phyloP scores from a whole-genome alignment of 2,113 vertebrate genomes.

The Bubo scandiacus region DNA sequence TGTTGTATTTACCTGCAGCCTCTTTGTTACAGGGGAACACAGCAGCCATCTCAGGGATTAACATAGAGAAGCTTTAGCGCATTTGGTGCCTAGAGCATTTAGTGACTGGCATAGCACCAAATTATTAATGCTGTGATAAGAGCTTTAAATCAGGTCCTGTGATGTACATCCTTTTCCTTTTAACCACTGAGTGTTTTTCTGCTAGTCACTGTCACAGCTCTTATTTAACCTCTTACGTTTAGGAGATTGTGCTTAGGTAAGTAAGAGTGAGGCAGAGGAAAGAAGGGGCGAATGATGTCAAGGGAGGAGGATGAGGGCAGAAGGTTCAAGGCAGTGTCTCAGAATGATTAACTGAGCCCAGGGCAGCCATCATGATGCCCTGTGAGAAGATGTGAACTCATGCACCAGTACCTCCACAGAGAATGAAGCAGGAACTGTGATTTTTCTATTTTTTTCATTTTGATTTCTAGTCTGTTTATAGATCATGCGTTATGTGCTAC shows the following conservation, averaged over 20 bases:
- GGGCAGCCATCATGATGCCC: background rate
- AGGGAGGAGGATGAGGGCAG: background rate
- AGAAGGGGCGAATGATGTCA: background rate
- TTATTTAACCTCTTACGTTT: background rate
- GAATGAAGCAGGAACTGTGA: background rate
- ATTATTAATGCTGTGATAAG: background rate
- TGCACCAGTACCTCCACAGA: background rate
- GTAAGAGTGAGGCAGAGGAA: background rate
- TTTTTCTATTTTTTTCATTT: background rate
- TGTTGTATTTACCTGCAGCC: background rate
- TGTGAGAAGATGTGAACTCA: background rate
- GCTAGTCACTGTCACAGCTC: background rate
- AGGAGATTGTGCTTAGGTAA: background rate
- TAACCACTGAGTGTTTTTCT: background rate
- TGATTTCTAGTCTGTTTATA: background rate
- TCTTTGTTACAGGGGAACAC: background rate
- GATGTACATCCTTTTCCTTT: background rate
- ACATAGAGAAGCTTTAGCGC: rapidly evolving
- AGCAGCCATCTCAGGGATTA: background rate
- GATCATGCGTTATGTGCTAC: background rate
- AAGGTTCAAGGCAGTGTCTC: background rate
- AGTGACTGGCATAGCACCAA: background rate
- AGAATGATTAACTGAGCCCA: background rate
- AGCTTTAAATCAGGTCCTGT: background rate
- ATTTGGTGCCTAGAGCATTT: background rate